Evolutionary conservation across 2,113 vertebrate genomes (phyloP), one percentile per base, ranked within the genome.

Genomic region (Antechinus stuartii): DNA sequence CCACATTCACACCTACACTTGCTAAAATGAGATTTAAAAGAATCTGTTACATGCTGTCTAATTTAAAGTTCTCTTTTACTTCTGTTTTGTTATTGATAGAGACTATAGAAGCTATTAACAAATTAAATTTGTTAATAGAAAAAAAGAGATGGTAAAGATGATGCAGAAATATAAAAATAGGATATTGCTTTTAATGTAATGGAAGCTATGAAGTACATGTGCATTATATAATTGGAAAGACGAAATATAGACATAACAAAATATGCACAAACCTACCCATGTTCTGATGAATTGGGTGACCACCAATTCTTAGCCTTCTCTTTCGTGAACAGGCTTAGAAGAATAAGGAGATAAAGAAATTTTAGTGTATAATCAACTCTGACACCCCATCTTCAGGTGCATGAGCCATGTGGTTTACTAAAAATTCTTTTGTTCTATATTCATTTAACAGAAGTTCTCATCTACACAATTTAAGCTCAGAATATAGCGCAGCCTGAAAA

Each of bases 1-100:
- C 7, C 49, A 30, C 6, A 50, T 76, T 92, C 47, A 91, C 0
- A 50, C 54, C 25, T 95, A 23, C 49, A 30, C 0, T 8, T 54
- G 19, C 22, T 26, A 57, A 89, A 30, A 16, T 42, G 57, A 22
- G 7, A 14, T 35, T 95, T 56, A 27, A 49, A 61, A 49, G 22
- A 92, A 14, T 89, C 89, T 91, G 91, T 46, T 42, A 76, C 35
- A 90, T n/a, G 0, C 22, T 42, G 90, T 92, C 89, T 93, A 9
- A 11, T 92, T 96, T 53, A 92, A 95, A 95, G 0, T 0, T 91
- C 10, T 94, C 19, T 35, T 92, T 91, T 35, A 94, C 42, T 23
- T 90, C 90, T 94, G 52, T 92, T 35, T 35, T 30, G 5, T 52
- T 84, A 89, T 68, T 55, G 95, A 94, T 89, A 54, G 19, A 9